Evolutionary conservation across 1,140 invertebrate genomes (phyloP), one percentile per base, ranked within the genome.

Genomic region (Scaptodrosophila lebanonensis): DNA sequence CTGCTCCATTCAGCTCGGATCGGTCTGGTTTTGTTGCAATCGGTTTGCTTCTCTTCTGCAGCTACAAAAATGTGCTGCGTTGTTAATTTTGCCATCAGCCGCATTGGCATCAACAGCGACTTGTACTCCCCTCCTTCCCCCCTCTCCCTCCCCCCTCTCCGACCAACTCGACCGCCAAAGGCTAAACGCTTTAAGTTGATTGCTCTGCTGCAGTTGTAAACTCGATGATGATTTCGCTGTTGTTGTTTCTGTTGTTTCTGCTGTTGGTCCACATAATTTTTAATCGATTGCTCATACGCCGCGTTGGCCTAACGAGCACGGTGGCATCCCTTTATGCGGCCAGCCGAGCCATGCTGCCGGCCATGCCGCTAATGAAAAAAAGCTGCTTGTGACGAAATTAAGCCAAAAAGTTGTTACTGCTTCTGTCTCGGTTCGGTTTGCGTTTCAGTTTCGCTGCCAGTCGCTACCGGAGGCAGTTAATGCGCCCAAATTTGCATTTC

Each of bases 401-500:
- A 72, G 64, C 63, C 64, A 65, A 56, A 51, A 71, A 69, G 43
- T 57, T 44, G 32, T 44, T 13, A 13, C 16, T 32, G 22, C 27
- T 39, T 54, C 47, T 18, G 17, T 18, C 29, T 27, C 6, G 15
- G 30, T 16, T 13, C 15, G 33, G 12, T 29, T 29, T n/a, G 3
- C 17, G 36, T n/a, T 27, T 17, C 18, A 17, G 12, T 13, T 32
- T 36, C 25, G 17, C 39, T 30, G 22, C 13, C 43, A 11, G 25
- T 33, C 33, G 16, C 27, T 35, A 49, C 12, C 33, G 42, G 47
- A 64, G 48, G 54, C 50, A 48, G 56, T 69, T 82, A 79, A 82
- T 82, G 75, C 62, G 66, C 51, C 57, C 75, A 38, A 82, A 79
- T 79, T 79, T 79, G 73, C 73, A 79, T 79, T 79, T 79, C 69